Evolutionary conservation across 2,888 invertebrate species (phyloP), one percentile per base, ranked within the genome.

Genomic region (Meliscaeva auricollis): DNA sequence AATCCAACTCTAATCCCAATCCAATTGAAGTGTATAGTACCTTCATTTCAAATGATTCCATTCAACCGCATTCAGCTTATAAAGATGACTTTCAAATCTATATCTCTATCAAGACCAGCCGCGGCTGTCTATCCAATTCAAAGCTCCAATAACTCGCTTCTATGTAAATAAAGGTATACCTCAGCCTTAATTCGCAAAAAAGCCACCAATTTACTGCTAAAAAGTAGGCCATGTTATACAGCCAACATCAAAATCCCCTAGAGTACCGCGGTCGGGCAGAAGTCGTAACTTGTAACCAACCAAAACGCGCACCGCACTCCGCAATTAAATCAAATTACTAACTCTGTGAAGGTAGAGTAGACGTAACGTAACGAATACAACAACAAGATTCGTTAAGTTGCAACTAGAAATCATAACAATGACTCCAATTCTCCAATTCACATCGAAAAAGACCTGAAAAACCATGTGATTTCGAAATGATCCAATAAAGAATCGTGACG

Each of bases 401-500:
- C 38, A 66, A 72, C 79, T 17, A 84, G 84, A 84, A 84, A 84
- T 84, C 84, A 84, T 84, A 84, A 84, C 84, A 84, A 84, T 79
- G 84, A 84, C 84, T 84, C 70, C 74, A 70, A 84, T 79, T 84
- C 84, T 84, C 58, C 75, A 70, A 84, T 79, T 84, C 83, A 79
- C 83, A 84, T 74, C 58, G 70, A 17, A 79, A 70, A 66, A 74
- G 66, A 79, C 64, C 79, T 70, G 74, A 50, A 69, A 70, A 79
- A 35, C 62, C 79, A 66, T 70, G 79, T 74, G 79, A 83, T 83
- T 83, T 74, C 84, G 79, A 75, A 84, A 84, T 72, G 83, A 84
- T 84, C 83, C 79, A 84, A 84, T 84, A 84, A 84, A 84, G 74
- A 84, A 69, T 84, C 83, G 83, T 84, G 83, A 84, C 83, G 79